Percentiles rank a stretch among this genome's conserved stretches.
phyloP scores from a whole-genome alignment of 1,140 invertebrate genomes.

The Bombus confusus region DNA sequence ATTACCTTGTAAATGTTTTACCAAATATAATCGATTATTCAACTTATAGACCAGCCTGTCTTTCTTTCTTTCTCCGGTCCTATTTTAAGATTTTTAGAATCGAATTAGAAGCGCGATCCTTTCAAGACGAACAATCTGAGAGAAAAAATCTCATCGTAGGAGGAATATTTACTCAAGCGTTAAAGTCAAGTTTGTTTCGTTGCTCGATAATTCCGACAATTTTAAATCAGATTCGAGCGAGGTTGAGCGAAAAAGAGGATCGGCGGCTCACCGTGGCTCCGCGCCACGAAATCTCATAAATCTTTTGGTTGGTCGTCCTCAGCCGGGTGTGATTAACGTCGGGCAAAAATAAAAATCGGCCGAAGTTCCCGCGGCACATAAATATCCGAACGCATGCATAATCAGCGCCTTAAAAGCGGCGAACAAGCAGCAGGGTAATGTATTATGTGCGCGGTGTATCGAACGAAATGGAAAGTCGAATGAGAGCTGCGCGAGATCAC shows the following conservation, averaged over 20 bases:
- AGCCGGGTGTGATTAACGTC: conserved; percentile 39
- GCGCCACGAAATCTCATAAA: background rate
- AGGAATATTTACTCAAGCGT: too few species aligned
- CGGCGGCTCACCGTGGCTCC: background rate
- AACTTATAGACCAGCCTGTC: conserved; percentile 68
- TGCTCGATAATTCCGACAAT: too few species aligned
- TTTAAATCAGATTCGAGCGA: background rate
- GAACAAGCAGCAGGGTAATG: conserved; percentile 51
- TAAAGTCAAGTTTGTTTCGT: too few species aligned
- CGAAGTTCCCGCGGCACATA: conserved; percentile 31
- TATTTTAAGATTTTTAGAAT: background rate
- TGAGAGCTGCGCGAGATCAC: conserved; percentile 57
- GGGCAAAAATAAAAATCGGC: conserved; percentile 12
- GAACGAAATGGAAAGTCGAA: conserved; percentile 69
- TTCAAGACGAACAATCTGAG: too few species aligned
- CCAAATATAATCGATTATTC: conserved; percentile 83
- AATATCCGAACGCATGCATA: conserved; percentile 53
- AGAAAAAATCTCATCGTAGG: too few species aligned
- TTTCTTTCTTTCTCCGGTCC: background rate
- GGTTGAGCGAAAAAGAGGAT: background rate
- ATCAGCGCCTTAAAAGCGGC: conserved; percentile 56
- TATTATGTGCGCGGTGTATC: conserved; percentile 52
- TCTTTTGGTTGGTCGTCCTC: conserved; percentile 1
- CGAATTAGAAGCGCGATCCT: background rate
- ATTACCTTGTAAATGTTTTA: conserved; percentile 83